These are phyloP conservation scores for Enteromius mattozi DNA, from an alignment of 2,797 vertebrate genomes.

Conservation along the genomic window DNA sequence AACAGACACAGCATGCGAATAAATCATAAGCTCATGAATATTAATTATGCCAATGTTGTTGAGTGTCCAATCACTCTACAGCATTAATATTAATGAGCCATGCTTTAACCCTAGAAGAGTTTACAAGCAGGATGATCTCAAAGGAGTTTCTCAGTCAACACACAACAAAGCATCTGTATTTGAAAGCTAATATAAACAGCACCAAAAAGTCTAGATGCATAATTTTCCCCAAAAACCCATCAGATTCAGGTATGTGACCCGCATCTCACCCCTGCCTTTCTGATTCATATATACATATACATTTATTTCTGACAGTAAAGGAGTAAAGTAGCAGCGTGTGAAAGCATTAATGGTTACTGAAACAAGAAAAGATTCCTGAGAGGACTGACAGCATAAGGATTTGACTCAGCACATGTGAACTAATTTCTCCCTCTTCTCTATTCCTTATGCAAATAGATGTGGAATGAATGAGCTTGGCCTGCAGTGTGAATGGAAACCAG, in stretches of 20 bases:
- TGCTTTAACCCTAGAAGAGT: not conserved
- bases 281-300: not conserved
- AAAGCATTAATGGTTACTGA: not conserved
- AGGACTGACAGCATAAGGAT: not conserved
- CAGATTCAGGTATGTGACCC: not conserved
- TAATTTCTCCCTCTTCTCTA: slow-evolving; percentile 10
- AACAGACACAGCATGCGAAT: not conserved
- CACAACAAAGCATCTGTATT: slow-evolving; percentile 8
- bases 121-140: not conserved
- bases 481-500: slow-evolving; percentile 34
- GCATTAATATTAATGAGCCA: slow-evolving; percentile 24
- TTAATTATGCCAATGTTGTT: not conserved
- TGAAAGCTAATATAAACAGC: slow-evolving; percentile 21
- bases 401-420: slow-evolving; percentile 19
- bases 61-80: not conserved
- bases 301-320: not conserved
- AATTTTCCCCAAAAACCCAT: not conserved
- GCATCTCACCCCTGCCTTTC: not conserved
- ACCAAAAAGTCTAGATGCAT: not conserved
- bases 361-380: not conserved
- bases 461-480: slow-evolving; percentile 20
- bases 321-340: not conserved
- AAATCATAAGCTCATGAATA: not conserved
- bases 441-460: slow-evolving; percentile 5
- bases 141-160: not conserved